A percentile compares a stretch with the other conserved stretches of the same genome.
These are phyloP conservation scores for Brenthis daphne DNA, from an alignment of 2,888 invertebrate species.

Conservation along the genomic window DNA sequence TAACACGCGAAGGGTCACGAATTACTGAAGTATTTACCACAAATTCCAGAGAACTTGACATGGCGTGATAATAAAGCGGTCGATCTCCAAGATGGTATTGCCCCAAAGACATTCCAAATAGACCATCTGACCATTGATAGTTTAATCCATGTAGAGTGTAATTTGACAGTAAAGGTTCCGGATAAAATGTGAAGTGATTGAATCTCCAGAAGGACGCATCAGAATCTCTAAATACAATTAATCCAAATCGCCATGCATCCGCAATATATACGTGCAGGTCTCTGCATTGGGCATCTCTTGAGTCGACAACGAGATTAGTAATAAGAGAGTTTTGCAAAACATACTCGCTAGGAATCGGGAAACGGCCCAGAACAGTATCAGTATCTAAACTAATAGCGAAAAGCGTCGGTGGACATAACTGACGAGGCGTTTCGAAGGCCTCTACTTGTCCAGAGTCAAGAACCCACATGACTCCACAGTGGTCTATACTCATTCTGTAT, in stretches of 20 bases:
- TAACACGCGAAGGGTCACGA: slow-evolving; percentile 82
- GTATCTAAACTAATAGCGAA: slow-evolving; percentile 87
- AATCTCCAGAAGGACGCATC: slow-evolving; percentile 84
- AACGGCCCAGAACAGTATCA: slow-evolving; percentile 83
- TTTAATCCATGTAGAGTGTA: slow-evolving; percentile 89
- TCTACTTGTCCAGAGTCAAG: slow-evolving; percentile 90
- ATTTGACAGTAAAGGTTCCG: slow-evolving; percentile 87
- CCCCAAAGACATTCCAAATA: slow-evolving; percentile 89
- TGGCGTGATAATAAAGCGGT: slow-evolving; percentile 89
- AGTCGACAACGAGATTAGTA: slow-evolving; percentile 86
- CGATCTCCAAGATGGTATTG: slow-evolving; percentile 82
- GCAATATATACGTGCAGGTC: slow-evolving; percentile 86
- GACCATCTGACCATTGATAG: slow-evolving; percentile 91
- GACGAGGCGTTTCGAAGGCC: slow-evolving; percentile 83
- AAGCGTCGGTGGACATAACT: slow-evolving; percentile 88
- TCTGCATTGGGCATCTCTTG: slow-evolving; percentile 83
- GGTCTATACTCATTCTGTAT: slow-evolving; percentile 89
- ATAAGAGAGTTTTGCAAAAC: slow-evolving; percentile 86
- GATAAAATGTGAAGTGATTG: slow-evolving; percentile 87
- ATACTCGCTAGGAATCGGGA: slow-evolving; percentile 85
- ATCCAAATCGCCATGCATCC: slow-evolving; percentile 86
- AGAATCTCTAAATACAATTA: slow-evolving; percentile 83
- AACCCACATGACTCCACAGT: slow-evolving; percentile 90
- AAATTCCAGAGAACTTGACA: slow-evolving; percentile 92
- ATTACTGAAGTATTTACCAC: slow-evolving; percentile 86